Conservation (phyloP, 2,797 vertebrate genomes). For the Chanos chanos region DNA sequence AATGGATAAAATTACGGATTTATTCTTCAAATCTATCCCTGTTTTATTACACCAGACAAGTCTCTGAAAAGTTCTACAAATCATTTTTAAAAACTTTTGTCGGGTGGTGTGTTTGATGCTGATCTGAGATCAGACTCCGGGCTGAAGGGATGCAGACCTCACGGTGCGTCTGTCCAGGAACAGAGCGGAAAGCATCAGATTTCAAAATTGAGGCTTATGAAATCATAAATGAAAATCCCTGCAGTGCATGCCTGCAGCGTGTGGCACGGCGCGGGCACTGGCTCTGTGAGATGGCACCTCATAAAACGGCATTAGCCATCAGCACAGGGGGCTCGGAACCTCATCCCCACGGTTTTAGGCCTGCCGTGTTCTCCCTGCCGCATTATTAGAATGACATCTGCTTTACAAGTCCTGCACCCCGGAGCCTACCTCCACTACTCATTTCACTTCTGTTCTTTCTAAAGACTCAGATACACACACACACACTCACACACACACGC, state of each 20-base stretch:
- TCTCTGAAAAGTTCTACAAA: constrained; percentile 9
- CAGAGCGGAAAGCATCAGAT: constrained; percentile 69
- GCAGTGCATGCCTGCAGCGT: constrained; percentile 81
- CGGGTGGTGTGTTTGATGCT: not conserved
- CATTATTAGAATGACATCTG: constrained; percentile 97
- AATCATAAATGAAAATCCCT: constrained; percentile 92
- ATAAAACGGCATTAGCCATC: constrained; percentile 97
- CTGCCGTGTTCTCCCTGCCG: constrained; percentile 83
- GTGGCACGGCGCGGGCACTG: constrained; percentile 77
- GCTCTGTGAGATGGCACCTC: constrained; percentile 85
- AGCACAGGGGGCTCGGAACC: constrained; percentile 84
- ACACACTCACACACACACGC: too few relatives aligned
- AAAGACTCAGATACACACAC: too few relatives aligned
- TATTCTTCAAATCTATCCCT: too few relatives aligned
- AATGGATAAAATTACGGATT: too few relatives aligned
- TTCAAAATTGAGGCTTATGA: constrained; percentile 90
- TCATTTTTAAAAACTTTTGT: constrained; percentile 5
- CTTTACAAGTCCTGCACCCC: constrained; percentile 88
- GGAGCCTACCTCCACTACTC: constrained; percentile 83
- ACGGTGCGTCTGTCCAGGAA: constrained; percentile 49
- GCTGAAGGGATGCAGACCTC: constrained; percentile 23
- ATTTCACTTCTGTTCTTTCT: constrained; percentile 46
- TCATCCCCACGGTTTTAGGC: constrained; percentile 86
- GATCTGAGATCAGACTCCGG: constrained; percentile 15
- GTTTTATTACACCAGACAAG: too few relatives aligned